Conservation (phyloP, 1,140 invertebrate species). For the Listronotus bonariensis region DNA sequence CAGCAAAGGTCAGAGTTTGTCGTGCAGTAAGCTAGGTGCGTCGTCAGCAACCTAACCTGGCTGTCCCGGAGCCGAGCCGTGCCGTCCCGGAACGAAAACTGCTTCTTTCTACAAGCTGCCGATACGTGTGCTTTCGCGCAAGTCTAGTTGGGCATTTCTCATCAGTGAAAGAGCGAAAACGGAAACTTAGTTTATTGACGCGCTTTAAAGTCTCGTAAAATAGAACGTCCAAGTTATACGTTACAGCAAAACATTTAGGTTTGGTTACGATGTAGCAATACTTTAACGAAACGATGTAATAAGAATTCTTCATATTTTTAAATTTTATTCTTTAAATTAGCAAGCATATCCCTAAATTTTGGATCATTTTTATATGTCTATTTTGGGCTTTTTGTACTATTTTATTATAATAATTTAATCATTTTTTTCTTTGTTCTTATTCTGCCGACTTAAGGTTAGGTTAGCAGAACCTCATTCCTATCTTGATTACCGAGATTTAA, state of each 20-base stretch:
- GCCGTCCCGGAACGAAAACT: constrained; percentile 40
- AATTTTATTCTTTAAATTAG: too few relatives aligned
- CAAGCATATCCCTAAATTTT: too few relatives aligned
- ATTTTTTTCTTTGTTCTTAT: too few relatives aligned
- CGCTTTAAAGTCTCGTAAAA: background rate
- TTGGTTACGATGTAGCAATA: too few relatives aligned
- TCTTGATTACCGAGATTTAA: too few relatives aligned
- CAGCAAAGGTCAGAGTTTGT: background rate
- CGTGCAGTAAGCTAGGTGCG: background rate
- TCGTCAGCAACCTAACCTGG: constrained; percentile 2
- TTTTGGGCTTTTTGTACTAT: too few relatives aligned
- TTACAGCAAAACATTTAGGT: too few relatives aligned
- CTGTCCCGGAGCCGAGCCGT: constrained; percentile 42
- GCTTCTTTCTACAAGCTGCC: constrained; percentile 40
- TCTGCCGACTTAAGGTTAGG: too few relatives aligned
- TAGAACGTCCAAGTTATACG: background rate
- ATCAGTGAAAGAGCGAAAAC: constrained; percentile 11
- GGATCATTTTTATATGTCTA: background rate
- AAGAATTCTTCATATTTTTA: too few relatives aligned
- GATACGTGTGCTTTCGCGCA: constrained; percentile 35
- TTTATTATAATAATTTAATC: too few relatives aligned
- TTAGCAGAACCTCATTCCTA: too few relatives aligned
- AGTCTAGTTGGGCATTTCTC: constrained; percentile 16
- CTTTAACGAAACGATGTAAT: too few relatives aligned
- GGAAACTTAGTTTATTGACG: constrained; percentile 18